Conservation (phyloP, 2,797 vertebrate species). For the Varecia variegata region DNA sequence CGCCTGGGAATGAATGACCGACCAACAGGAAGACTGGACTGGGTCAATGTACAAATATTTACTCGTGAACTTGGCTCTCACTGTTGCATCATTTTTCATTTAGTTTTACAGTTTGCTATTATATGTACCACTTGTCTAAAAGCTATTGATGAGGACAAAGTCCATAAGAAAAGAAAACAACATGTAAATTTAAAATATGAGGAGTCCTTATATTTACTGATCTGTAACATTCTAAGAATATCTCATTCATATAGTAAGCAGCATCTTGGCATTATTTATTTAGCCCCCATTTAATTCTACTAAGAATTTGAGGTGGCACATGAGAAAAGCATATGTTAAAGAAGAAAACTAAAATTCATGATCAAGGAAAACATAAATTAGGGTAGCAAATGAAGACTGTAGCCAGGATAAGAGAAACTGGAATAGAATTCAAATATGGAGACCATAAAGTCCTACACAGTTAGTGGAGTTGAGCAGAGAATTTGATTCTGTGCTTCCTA, state of each 20-base stretch:
- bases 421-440: not conserved
- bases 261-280: not conserved
- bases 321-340: not conserved
- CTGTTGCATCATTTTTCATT: not conserved
- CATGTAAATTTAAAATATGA: not conserved
- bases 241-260: not conserved
- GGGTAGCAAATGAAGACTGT: not conserved
- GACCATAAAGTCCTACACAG: not conserved
- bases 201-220: not conserved
- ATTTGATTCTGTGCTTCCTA: not conserved
- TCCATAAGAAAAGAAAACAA: conserved; percentile 29
- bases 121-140: not conserved
- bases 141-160: not conserved
- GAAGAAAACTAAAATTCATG: conserved; percentile 11
- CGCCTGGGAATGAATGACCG: not conserved
- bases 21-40: not conserved
- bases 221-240: not conserved
- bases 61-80: not conserved
- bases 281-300: not conserved
- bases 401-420: not conserved
- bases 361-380: not conserved
- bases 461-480: not conserved
- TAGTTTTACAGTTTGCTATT: not conserved
- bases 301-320: not conserved
- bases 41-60: not conserved